These are phyloP conservation scores for Frankliniella intonsa DNA, from an alignment of 2,888 invertebrate genomes.

Conservation along the genomic window DNA sequence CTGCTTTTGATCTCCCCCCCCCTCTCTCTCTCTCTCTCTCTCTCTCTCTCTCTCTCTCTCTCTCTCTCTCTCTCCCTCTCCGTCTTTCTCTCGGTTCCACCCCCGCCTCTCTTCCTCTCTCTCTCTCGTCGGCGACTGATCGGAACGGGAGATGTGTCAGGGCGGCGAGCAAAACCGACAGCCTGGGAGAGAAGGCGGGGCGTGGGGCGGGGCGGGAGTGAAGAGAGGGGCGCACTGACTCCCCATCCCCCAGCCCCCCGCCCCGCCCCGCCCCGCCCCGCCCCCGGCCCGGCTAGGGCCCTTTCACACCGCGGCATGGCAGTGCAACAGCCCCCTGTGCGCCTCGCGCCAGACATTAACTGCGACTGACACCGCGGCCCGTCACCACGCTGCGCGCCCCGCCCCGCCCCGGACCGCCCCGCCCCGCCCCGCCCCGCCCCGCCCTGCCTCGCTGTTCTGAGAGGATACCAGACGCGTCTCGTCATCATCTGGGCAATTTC, in stretches of 20 bases:
- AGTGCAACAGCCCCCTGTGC: neutral
- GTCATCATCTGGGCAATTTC: conserved; percentile 10
- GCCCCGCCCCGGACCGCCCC: neutral
- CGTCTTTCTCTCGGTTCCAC: no score
- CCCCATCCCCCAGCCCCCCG: no score
- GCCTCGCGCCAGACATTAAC: neutral
- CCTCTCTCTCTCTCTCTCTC: neutral
- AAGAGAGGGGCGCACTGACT: no score
- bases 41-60: neutral
- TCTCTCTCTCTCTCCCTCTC: neutral
- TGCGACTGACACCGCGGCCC: neutral
- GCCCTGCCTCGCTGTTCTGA: neutral
- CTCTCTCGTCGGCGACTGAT: neutral
- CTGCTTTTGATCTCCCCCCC: no score
- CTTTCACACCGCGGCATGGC: neutral
- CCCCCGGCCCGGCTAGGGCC: no score
- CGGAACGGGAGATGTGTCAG: conserved; percentile 3
- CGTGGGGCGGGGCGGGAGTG: no score
- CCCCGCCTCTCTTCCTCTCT: neutral
- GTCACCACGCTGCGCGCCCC: neutral
- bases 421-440: neutral
- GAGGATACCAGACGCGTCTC: neutral
- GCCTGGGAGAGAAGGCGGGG: no score
- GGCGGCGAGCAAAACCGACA: neutral
- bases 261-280: no score